phyloP scores from a whole-genome alignment of 2,888 invertebrate genomes.

The Caenorhabditis doughertyi region DNA sequence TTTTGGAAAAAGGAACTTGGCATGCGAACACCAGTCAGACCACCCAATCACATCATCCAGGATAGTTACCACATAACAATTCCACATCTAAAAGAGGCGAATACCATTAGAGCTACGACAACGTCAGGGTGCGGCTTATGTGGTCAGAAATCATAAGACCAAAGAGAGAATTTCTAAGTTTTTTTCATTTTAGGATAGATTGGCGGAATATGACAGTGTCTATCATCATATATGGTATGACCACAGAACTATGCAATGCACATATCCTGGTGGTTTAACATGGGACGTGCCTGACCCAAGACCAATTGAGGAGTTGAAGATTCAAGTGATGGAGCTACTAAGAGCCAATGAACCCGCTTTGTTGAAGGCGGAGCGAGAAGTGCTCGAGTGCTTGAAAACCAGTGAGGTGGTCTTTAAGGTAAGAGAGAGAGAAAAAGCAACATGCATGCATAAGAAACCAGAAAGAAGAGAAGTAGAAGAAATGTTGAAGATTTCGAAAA shows the following conservation, averaged over 20 bases:
- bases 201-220: constrained; percentile 17
- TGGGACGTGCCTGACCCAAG: not conserved
- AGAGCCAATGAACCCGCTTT: constrained; percentile 84
- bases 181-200: constrained; percentile 14
- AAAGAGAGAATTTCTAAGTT: not conserved
- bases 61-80: constrained; percentile 25
- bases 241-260: not conserved
- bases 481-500: too few species aligned
- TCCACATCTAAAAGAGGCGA: constrained; percentile 85
- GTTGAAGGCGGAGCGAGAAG: constrained; percentile 59
- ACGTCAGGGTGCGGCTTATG: constrained; percentile 86
- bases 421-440: not conserved
- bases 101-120: constrained; percentile 99
- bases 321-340: constrained; percentile 89
- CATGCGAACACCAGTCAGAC: constrained; percentile 28
- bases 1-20: constrained; percentile 88
- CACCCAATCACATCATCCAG: not conserved
- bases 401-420: constrained; percentile 44
- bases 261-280: not conserved
- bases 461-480: not conserved
- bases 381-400: constrained; percentile 64
- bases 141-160: not conserved
- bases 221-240: constrained; percentile 18
- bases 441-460: not conserved
- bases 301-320: constrained; percentile 89